phyloP scores from a whole-genome alignment of 2,888 invertebrate species.

The Neoascia interrupta region DNA sequence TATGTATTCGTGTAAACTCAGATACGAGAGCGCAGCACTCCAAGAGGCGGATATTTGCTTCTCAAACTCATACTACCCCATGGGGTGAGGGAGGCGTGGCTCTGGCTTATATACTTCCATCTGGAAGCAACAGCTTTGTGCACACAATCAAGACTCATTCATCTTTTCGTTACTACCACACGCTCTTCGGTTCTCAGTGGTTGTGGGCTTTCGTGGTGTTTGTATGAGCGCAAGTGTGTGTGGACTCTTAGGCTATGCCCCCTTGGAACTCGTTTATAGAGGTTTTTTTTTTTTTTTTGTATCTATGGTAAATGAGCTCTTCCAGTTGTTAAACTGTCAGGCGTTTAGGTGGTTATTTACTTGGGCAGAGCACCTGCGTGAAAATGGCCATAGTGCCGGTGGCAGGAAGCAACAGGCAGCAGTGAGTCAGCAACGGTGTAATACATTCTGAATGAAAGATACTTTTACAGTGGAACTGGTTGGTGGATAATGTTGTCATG shows the following conservation, averaged over 20 bases:
- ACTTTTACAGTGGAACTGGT: neutral
- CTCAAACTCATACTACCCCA: neutral
- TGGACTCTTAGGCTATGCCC: constrained; percentile 17
- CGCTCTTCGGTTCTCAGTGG: neutral
- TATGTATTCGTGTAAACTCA: too few species aligned
- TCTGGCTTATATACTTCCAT: constrained; percentile 37
- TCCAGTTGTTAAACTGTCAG: constrained; percentile 1
- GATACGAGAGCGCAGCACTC: too few species aligned
- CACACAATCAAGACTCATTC: constrained; percentile 19
- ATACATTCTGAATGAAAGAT: constrained; percentile 20
- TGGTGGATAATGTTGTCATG: neutral
- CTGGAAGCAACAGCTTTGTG: too few species aligned
- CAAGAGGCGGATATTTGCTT: constrained; percentile 38
- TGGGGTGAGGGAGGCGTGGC: constrained; percentile 39
- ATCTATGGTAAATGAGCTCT: constrained; percentile 3
- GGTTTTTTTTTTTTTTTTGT: neutral
- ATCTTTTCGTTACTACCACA: constrained; percentile 19
- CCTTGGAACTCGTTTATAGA: constrained; percentile 19
- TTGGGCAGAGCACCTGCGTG: constrained; percentile 46
- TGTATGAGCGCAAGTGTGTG: neutral
- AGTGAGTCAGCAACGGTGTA: constrained; percentile 13
- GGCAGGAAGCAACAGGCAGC: constrained; percentile 44
- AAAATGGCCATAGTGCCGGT: constrained; percentile 56
- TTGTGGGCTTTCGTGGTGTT: constrained; percentile 38
- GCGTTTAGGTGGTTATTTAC: constrained; percentile 18